Base-by-base conservation (phyloP, 2,797 vertebrate genomes). In the Yasuhikotakia modesta region DNA sequence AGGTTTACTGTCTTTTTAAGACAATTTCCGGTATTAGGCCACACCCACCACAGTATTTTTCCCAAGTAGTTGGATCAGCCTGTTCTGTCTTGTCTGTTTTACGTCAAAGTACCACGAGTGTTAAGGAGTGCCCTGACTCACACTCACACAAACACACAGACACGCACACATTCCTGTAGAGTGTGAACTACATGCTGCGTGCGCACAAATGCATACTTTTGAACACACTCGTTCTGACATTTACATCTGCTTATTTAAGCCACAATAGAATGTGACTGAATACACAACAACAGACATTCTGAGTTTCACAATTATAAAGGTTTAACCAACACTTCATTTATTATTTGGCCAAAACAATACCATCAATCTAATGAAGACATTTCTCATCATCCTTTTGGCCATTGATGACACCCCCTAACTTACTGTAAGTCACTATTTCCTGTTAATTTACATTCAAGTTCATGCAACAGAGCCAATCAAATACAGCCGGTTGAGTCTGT, bases 41-140 rank as follows among this genome's bases (percentile, higher is more conserved):
- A 88, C 87, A 88, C 90, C 91, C 13, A 70, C 89, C 87, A 86
- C 86, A 88, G 88, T 92, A 89, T 89, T 92, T 92, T 91, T 91
- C 87, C 87, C 84, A 81, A 79, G 67, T 50, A 19, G 52, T 66
- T 68, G 67, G 82, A 50, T 67, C 81, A 70, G 79, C 91, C 13
- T 91, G 92, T 92, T 87, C 80, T 50, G 13, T 84, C 90, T 85
- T 88, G 92, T 72, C 81, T 30, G 70, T 87, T 65, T 90, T 88
- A 92, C 92, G 92, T 93, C 92, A 93, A 86, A 81, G 79, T 24
- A 79, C 52, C 77, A 68, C 72, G 57, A 30, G 84, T 85, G 84
- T 86, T 79, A 86, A 82, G 89, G 90, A 91, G 91, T 87, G 88
- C 90, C 87, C 84, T 93, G 91, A 93, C 88, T 93, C 92, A 93